Base-by-base conservation (phyloP, 2,888 invertebrate genomes). In the Lymantria dispar region DNA sequence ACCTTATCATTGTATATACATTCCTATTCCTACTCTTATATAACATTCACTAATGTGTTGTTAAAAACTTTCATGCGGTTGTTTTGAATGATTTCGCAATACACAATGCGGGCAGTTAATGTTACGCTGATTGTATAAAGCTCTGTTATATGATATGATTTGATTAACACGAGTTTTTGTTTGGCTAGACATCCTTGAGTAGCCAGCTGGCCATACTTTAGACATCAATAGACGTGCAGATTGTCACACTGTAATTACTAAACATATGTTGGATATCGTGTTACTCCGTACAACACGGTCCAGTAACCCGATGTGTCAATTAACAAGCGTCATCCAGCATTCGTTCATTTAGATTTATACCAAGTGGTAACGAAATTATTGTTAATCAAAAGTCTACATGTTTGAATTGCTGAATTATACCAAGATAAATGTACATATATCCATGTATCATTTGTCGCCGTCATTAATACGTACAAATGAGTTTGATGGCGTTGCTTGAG, bases 301-400 rank as follows among this genome's bases (percentile, higher is more conserved):
- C 81, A 83, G 75, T 84, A 80, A 81, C 80, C 80, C 80, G 68
- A 67, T 68, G 80, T 79, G 84, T 83, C 86, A 87, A 87, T 88
- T 88, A 83, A 71, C 62, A 68, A 68, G 66, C 72, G 80, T 61
- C 62, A 58, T 42, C 54, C 58, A 70, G 68, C 68, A 62, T 64
- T 62, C 63, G 69, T 77, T 82, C 74, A 84, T 84, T 78, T 84
- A 83, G 83, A 84, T 84, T 83, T 83, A 84, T 84, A 70, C 72
- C 76, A 71, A 74, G 74, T 75, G 74, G 71, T 81, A 80, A 84
- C 81, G 56, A 78, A 82, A 81, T 84, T 82, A 84, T 78, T 78
- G 77, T 80, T 80, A 76, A 78, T 79, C 72, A 69, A 66, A 67
- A 49, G 33, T 37, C 52, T 52, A 50, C 60, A 50, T 52, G 58